phyloP scores from a whole-genome alignment of 2,888 invertebrate genomes.

The Hydraecia micacea region DNA sequence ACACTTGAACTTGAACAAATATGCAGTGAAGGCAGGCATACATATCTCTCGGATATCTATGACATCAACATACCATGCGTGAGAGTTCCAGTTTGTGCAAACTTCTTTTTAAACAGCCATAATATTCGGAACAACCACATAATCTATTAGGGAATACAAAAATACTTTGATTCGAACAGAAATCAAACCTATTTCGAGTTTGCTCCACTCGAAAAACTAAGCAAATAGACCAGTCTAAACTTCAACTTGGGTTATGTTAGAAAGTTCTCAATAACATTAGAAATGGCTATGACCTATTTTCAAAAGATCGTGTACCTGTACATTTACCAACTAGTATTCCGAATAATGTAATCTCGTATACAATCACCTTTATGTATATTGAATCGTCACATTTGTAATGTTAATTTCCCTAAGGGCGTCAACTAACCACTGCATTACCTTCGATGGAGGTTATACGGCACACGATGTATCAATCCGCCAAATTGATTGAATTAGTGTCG shows the following conservation, averaged over 20 bases:
- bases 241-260: not conserved
- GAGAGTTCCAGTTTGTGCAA: not conserved
- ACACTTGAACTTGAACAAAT: no score
- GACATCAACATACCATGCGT: not conserved
- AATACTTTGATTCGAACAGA: not conserved
- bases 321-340: not conserved
- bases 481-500: slow-evolving; percentile 65
- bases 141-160: not conserved
- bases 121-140: not conserved
- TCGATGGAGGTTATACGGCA: slow-evolving; percentile 44
- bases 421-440: slow-evolving; percentile 51
- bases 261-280: not conserved
- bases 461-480: slow-evolving; percentile 61
- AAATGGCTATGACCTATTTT: not conserved
- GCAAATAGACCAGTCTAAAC: not conserved
- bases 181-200: not conserved
- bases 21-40: no score
- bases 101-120: no score
- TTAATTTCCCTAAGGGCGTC: slow-evolving; percentile 63
- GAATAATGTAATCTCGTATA: not conserved
- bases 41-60: no score
- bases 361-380: slow-evolving; percentile 17
- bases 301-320: not conserved
- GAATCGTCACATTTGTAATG: slow-evolving; percentile 39
- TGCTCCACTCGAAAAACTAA: not conserved